A percentile compares a stretch with the other conserved stretches of the same genome.
Conservation (phyloP, 2,113 vertebrate genomes). For the Rhinolophus ferrumequinum region DNA sequence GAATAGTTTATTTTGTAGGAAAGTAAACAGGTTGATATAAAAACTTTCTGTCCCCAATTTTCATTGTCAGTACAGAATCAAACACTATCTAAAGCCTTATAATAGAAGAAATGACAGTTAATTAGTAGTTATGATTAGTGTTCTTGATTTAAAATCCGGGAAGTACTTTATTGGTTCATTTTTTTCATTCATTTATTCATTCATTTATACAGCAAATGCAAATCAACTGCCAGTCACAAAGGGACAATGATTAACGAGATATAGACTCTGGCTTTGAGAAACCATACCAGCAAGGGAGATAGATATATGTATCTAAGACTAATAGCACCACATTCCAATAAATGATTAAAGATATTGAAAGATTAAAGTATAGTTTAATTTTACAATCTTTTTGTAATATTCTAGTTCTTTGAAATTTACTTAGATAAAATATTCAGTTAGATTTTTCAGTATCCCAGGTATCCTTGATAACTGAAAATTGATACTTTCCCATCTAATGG, state of each 20-base stretch:
- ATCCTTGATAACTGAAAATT: conserved; percentile 8
- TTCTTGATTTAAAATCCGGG: background rate
- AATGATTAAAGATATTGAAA: background rate
- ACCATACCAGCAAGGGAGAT: background rate
- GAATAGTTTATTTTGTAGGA: background rate
- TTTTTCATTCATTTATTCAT: background rate
- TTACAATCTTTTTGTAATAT: background rate
- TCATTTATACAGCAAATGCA: background rate
- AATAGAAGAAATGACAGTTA: background rate
- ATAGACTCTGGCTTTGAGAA: background rate
- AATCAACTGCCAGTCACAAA: background rate
- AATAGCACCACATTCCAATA: background rate
- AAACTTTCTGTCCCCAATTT: background rate
- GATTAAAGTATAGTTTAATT: background rate
- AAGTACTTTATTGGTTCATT: background rate
- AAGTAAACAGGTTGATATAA: background rate
- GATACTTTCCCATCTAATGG: background rate
- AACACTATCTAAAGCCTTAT: background rate
- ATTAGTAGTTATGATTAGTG: background rate
- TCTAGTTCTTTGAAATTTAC: background rate
- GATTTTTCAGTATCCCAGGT: background rate
- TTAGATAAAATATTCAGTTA: background rate
- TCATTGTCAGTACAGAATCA: background rate
- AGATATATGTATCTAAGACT: background rate
- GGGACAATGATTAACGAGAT: background rate